Base-by-base conservation (phyloP, 2,888 invertebrate species). In the Chaitophorus viminalis region DNA sequence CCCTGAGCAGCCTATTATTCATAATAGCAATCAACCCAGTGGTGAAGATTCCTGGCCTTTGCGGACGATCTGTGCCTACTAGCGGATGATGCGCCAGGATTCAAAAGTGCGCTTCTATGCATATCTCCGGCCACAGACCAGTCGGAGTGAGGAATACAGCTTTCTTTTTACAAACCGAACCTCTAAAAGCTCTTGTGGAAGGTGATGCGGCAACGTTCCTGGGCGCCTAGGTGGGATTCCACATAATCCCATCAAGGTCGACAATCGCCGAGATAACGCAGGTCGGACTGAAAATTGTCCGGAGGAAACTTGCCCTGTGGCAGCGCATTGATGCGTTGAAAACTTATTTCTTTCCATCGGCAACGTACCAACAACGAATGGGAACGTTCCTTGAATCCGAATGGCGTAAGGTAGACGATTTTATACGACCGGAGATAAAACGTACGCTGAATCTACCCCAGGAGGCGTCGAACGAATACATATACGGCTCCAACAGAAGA, bases 171-270 rank as follows among this genome's bases (percentile, higher is more conserved):
- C 8, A 0, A 54, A 74, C 0, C 1, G 14, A 46, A 0, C 11
- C 0, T 36, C 9, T 75, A 0, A 18, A 11, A 0, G 1, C 54
- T 0, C 75, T 83, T 0, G 21, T 0, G 0, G 83, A 83, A 3
- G 60, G 74, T 0, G 83, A 83, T 0, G 36, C 46, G 0, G 29
- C 75, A 0, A 60, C 36, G 0, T 83, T 83, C 6, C 39, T 83
- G 0, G 83, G 75, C 0, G 75, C 65, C 0, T n/a, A 83, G 3
- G 82, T 83, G 0, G 82, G 36, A 0, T 83, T 83, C 2, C 33
- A 31, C 0, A 14, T 60, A 0, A 29, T 83, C 0, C 82, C 74
- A 0, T 25, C 8, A 0, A 18, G 74, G 17, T 33, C 74, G 3
- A 74, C 74, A 0, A 0, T 83, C 0, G 33, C 54, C 9, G 21